Evolutionary conservation across 2,113 vertebrate genomes (phyloP), one percentile per base, ranked within the genome.

Genomic region (Machaerirhynchus nigripectus): DNA sequence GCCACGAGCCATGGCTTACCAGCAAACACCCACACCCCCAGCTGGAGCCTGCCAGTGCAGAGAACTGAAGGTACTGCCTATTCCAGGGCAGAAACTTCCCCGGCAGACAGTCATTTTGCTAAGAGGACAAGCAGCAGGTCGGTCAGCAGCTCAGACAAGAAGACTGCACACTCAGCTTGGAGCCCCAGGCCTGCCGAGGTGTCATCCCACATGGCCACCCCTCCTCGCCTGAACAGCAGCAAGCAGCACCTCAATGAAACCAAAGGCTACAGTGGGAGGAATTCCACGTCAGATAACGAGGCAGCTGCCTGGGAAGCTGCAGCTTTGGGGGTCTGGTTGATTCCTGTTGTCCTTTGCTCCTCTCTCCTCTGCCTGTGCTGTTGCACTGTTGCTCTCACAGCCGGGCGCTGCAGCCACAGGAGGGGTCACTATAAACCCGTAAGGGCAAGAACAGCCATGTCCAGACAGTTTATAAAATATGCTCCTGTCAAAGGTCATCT

Each of bases 171-270:
- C 61, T 93, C 97, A 60, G 83, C 92, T 63, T 31, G 31, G 46
- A 57, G 46, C 42, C 28, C 93, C 47, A 57, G 10, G 30, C 49
- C 95, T 37, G 70, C 67, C 1, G 14, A 90, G 35, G 47, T 22
- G 3, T 65, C 81, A 21, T 87, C 95, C 55, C 93, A 89, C 12
- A 4, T 75, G 60, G 92, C 89, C 55, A 84, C 83, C 39, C 93
- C 85, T 53, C 96, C 93, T 27, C 94, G 6, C 50, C 88, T 97
- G 31, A 98, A 98, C 75, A 97, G 94, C 92, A 98, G 98, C 95
- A 98, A 98, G 49, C 98, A 98, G 8, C 83, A 97, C 40, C 73
- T 95, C 35, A 99, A 99, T 5, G 98, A 98, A 87, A 99, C 98
- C 61, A 98, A 98, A 88, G 98, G 96, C 40, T 97, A 96, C 92